Percentiles rank a stretch among this genome's conserved stretches.
phyloP scores from a whole-genome alignment of 2,113 vertebrate genomes.

The Chelonoidis abingdonii region DNA sequence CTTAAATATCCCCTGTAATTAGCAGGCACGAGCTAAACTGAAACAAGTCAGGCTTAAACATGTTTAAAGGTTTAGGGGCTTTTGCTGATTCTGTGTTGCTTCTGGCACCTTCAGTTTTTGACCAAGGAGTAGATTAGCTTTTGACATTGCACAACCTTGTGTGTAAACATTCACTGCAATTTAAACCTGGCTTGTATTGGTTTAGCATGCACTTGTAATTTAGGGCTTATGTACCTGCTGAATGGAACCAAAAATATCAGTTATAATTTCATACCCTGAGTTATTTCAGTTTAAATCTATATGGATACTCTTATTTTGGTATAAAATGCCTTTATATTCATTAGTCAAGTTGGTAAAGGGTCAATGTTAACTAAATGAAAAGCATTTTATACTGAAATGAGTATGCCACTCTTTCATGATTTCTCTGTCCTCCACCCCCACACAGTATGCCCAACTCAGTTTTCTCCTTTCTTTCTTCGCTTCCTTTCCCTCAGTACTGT shows the following conservation, averaged over 20 bases:
- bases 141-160: background rate
- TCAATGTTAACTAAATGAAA: background rate
- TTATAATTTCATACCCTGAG: background rate
- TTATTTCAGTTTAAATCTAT: background rate
- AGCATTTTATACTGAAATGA: background rate
- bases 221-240: background rate
- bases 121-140: background rate
- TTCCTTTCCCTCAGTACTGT: background rate
- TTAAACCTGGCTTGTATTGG: background rate
- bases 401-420: background rate
- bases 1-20: background rate
- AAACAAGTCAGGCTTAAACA: background rate
- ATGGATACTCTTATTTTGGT: background rate
- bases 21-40: background rate
- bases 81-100: background rate
- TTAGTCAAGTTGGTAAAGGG: background rate
- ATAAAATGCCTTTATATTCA: background rate
- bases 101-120: slow-evolving; percentile 9
- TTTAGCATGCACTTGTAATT: background rate
- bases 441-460: background rate
- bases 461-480: background rate
- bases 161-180: background rate
- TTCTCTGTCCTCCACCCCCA: background rate
- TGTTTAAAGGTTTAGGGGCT: slow-evolving; percentile 33
- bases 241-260: background rate